phyloP scores from a whole-genome alignment of 1,140 invertebrate species.

The Cyphomyrmex costatus region DNA sequence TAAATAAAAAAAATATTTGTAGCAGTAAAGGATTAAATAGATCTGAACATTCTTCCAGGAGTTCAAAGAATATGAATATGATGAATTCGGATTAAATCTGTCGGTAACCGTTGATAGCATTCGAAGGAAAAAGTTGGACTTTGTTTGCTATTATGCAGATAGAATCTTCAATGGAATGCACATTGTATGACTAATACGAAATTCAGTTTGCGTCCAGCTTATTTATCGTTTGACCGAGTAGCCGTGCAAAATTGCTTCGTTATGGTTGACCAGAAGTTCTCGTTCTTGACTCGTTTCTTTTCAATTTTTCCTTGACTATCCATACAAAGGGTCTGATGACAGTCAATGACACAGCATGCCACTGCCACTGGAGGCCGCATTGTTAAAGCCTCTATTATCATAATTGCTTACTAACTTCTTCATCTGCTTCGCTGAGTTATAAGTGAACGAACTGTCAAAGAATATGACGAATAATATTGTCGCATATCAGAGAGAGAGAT shows the following conservation, averaged over 20 bases:
- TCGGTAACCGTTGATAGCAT: background rate
- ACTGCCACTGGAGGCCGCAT: background rate
- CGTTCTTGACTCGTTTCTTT: constrained; percentile 14
- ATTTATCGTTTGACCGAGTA: constrained; percentile 37
- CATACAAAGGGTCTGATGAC: background rate
- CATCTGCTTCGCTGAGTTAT: background rate
- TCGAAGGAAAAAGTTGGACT: background rate
- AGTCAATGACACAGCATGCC: constrained; percentile 38
- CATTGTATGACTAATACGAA: constrained; percentile 20
- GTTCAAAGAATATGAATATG: background rate
- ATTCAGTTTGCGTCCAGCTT: constrained; percentile 30
- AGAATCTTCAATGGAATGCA: constrained; percentile 41
- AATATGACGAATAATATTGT: background rate
- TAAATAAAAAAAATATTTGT: background rate
- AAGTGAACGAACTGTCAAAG: background rate
- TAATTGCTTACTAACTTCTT: constrained; percentile 58
- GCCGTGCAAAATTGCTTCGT: constrained; percentile 74
- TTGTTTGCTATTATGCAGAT: constrained; percentile 8
- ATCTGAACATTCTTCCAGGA: background rate
- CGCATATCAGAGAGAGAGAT: background rate
- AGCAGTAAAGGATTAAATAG: background rate
- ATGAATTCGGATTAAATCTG: background rate
- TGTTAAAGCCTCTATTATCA: constrained; percentile 32
- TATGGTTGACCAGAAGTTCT: constrained; percentile 56
- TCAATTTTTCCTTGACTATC: background rate